A percentile compares a stretch with the other conserved stretches of the same genome.
Conservation (phyloP, 2,888 invertebrate species). For the Ganaspis brasiliensis region DNA sequence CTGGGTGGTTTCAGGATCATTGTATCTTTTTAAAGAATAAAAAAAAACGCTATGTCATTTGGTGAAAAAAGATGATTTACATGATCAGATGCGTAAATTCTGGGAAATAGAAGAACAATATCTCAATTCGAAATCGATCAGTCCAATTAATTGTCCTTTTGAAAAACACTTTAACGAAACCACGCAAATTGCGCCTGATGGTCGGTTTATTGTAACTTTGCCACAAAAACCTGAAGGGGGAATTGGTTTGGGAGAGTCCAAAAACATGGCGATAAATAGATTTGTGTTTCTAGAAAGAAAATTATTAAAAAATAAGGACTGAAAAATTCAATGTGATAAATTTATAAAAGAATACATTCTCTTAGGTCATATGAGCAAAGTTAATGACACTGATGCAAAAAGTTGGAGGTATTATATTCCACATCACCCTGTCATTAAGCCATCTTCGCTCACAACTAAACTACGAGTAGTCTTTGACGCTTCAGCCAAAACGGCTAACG, state of each 20-base stretch:
- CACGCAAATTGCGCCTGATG: not conserved
- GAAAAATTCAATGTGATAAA: not conserved
- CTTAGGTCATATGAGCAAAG: constrained; percentile 19
- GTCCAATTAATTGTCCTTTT: not conserved
- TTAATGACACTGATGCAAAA: not conserved
- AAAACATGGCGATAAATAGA: constrained; percentile 32
- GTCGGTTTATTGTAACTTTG: constrained; percentile 16
- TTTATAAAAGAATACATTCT: constrained; percentile 31
- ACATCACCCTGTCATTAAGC: constrained; percentile 64
- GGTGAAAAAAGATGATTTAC: not conserved
- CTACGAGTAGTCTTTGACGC: constrained; percentile 68
- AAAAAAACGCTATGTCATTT: not conserved
- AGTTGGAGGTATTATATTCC: constrained; percentile 57
- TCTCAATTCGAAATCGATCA: not conserved
- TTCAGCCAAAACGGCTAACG: constrained; percentile 57
- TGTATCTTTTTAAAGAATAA: not conserved
- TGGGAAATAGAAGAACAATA: constrained; percentile 9
- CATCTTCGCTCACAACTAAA: constrained; percentile 60
- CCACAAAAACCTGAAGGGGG: not conserved
- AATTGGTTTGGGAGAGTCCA: constrained; percentile 2
- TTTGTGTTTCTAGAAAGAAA: constrained; percentile 14
- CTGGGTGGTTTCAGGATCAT: not conserved
- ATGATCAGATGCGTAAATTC: not conserved
- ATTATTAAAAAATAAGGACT: constrained; percentile 9
- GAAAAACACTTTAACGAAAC: not conserved